Conservation (phyloP, 37 sponge, comb jelly and placozoan species). For the Agelas oroides region DNA sequence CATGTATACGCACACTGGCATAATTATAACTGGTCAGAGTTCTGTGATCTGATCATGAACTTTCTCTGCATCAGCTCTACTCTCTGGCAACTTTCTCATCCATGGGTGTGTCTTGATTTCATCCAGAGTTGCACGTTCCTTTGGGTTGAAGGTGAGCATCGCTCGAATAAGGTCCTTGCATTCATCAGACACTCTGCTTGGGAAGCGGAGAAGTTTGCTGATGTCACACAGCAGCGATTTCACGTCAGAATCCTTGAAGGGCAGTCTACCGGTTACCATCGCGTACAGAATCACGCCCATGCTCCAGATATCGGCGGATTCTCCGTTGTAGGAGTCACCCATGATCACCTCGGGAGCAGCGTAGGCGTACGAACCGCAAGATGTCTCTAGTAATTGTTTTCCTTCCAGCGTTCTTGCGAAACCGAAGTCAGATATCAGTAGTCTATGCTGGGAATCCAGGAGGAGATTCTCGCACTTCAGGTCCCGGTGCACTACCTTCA, state of each 20-base stretch:
- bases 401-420: constrained; percentile 70
- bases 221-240: constrained; percentile 80
- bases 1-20: no score
- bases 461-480: constrained; percentile 95
- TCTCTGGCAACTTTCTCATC: no score
- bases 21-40: no score
- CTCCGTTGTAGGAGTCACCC: constrained; percentile 89
- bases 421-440: constrained; percentile 90
- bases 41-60: no score
- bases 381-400: constrained; percentile 57
- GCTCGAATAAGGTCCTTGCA: constrained; percentile 35
- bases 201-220: constrained; percentile 48
- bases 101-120: constrained; percentile 63
- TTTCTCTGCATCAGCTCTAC: no score
- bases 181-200: constrained; percentile 48
- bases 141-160: constrained; percentile 41
- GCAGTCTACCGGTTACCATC: constrained; percentile 87
- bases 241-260: constrained; percentile 88
- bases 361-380: constrained; percentile 96
- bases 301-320: constrained; percentile 92
- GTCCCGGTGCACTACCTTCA: constrained; percentile 89
- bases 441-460: constrained; percentile 58
- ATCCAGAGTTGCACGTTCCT: constrained; percentile 40
- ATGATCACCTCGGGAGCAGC: constrained; percentile 94
- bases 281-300: constrained; percentile 93